Evolutionary conservation across 2,888 invertebrate genomes (phyloP).

Genomic region (Erebia aethiops): DNA sequence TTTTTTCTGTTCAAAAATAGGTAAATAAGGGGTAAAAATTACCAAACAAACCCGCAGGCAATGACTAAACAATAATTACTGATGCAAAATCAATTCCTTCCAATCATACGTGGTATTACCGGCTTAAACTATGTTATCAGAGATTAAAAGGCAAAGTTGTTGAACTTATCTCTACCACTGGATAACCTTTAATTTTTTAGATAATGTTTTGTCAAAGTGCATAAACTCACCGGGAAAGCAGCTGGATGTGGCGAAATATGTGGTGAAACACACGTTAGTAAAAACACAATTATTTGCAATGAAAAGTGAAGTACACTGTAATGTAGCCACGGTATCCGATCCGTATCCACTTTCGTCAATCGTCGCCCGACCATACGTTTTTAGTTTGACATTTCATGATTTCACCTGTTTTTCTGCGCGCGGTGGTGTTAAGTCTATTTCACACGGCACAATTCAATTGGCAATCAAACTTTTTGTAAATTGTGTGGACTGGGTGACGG

Average conservation of each 20-base stretch:
- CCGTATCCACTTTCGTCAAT: neutral
- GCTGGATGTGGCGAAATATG: slow-evolving; percentile 1
- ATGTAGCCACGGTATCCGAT: no score
- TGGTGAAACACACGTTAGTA: neutral
- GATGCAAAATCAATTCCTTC: slow-evolving; percentile 27
- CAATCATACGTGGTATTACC: slow-evolving; percentile 24
- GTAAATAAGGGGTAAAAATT: neutral
- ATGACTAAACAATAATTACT: slow-evolving; percentile 25
- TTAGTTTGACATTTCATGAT: neutral
- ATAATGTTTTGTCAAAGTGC: neutral
- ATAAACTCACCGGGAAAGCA: slow-evolving; percentile 2
- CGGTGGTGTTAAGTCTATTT: no score
- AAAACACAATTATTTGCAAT: slow-evolving; percentile 9
- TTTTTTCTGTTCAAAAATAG: neutral
- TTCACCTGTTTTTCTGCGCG: no score
- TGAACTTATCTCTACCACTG: slow-evolving; percentile 8
- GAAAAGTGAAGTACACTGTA: neutral
- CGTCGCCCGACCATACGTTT: slow-evolving; percentile 1
- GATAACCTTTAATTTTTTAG: slow-evolving; percentile 22
- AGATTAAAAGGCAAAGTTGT: slow-evolving; percentile 1
- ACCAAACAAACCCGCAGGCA: slow-evolving; percentile 1
- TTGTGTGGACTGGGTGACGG: no score
- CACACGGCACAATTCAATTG: no score
- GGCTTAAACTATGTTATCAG: slow-evolving; percentile 18
- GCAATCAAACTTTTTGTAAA: no score